These are phyloP conservation scores for Tiliacea aurago DNA, from an alignment of 2,888 invertebrate species.

Conservation along the genomic window DNA sequence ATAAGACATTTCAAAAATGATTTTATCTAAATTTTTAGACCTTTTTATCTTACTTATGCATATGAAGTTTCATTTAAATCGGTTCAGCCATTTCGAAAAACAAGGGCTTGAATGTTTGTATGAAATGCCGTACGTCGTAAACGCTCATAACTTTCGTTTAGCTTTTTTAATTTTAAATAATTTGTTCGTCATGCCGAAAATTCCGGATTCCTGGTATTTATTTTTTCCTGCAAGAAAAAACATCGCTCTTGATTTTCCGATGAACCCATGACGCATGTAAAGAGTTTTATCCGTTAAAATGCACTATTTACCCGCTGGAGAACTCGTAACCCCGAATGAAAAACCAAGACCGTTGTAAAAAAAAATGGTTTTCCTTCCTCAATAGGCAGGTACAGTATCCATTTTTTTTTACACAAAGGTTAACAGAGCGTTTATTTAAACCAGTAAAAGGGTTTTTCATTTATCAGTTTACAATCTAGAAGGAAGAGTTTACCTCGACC, in stretches of 20 bases:
- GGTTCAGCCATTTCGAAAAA: no score
- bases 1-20: no score
- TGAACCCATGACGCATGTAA: neutral
- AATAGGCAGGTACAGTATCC: neutral
- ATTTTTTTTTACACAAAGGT: no score
- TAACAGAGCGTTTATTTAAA: neutral
- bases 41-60: no score
- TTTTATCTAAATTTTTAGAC: no score
- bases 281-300: neutral
- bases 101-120: no score
- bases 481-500: constrained; percentile 18
- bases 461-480: constrained; percentile 5
- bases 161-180: neutral
- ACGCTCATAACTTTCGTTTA: no score
- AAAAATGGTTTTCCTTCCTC: neutral
- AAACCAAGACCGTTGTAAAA: neutral
- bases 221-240: neutral
- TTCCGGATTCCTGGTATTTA: neutral
- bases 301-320: no score
- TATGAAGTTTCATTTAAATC: no score
- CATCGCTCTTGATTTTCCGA: neutral
- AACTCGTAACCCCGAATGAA: neutral
- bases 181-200: neutral
- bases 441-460: neutral
- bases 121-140: no score